Conservation (phyloP, 1,140 invertebrate species). For the Trissolcus basalis region DNA sequence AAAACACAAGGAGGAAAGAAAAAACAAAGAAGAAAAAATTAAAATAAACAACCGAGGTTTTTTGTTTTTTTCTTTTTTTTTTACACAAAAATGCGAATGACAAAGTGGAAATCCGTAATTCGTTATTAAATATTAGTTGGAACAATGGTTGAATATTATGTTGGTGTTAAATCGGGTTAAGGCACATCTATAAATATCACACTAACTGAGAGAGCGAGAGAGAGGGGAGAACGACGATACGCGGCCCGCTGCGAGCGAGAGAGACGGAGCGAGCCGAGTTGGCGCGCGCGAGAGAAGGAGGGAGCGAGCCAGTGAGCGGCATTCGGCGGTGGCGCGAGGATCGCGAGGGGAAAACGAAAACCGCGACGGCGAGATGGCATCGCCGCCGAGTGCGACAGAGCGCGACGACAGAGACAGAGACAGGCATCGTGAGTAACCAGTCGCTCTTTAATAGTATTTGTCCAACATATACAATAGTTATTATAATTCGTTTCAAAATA, state of each 20-base stretch:
- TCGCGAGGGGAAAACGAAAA: constrained; percentile 27
- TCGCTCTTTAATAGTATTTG: constrained; percentile 71
- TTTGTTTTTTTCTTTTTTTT: no score
- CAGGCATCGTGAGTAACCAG: constrained; percentile 64
- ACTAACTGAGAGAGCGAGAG: constrained; percentile 50
- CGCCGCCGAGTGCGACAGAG: constrained; percentile 28
- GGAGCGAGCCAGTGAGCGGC: constrained; percentile 34
- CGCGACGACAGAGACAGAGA: constrained; percentile 35
- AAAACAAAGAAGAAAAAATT: constrained; percentile 24
- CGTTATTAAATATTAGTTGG: constrained; percentile 66
- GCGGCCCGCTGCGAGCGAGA: neutral
- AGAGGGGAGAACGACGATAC: constrained; percentile 15
- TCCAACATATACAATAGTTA: constrained; percentile 68
- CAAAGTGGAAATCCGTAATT: constrained; percentile 45
- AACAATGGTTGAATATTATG: constrained; percentile 64
- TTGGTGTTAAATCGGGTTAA: constrained; percentile 75
- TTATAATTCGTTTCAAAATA: constrained; percentile 42
- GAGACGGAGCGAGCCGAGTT: constrained; percentile 16
- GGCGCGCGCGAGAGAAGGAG: constrained; percentile 35
- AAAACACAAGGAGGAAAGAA: constrained; percentile 17
- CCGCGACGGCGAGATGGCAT: constrained; percentile 38
- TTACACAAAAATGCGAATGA: no score
- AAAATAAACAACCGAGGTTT: constrained; percentile 10
- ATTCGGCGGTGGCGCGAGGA: constrained; percentile 26
- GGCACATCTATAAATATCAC: constrained; percentile 75